These are phyloP conservation scores for Oncopodura yosiiana DNA, from an alignment of 1,140 invertebrate genomes.

Conservation along the genomic window DNA sequence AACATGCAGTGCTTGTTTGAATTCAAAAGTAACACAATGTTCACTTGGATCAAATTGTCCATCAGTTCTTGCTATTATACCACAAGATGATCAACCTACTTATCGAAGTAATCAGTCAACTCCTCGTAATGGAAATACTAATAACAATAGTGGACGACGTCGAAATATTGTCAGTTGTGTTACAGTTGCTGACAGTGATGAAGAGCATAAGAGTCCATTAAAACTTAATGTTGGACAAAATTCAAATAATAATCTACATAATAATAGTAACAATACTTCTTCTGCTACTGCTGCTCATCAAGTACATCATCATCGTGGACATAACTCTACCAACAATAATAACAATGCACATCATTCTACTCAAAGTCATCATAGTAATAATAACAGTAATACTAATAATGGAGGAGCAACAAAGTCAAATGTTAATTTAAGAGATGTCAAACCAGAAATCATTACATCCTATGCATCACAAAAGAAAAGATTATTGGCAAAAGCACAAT, in stretches of 20 bases:
- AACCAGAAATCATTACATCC: constrained; percentile 32
- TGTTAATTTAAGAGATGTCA: constrained; percentile 25
- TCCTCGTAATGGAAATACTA: constrained; percentile 35
- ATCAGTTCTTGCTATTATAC: constrained; percentile 41
- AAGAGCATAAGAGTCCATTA: constrained; percentile 52
- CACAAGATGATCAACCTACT: constrained; percentile 37
- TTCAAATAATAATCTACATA: constrained; percentile 1
- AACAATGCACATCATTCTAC: neutral
- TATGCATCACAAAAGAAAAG: constrained; percentile 70
- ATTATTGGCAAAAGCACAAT: constrained; percentile 72
- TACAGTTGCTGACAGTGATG: constrained; percentile 70
- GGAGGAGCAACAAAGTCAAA: neutral
- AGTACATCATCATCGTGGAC: neutral
- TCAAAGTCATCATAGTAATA: constrained; percentile 5
- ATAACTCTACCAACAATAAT: neutral
- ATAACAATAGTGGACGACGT: constrained; percentile 33
- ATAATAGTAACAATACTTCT: neutral
- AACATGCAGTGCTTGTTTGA: constrained; percentile 39
- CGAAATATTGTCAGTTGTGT: constrained; percentile 66
- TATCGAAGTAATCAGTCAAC: constrained; percentile 43
- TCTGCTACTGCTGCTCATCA: too few species aligned
- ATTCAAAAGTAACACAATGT: constrained; percentile 35
- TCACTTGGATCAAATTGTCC: constrained; percentile 38
- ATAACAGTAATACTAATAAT: constrained; percentile 9
- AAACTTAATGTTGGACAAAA: constrained; percentile 4